A percentile compares a stretch with the other conserved stretches of the same genome.
phyloP scores from a whole-genome alignment of 2,113 vertebrate genomes.

The Strix aluco region DNA sequence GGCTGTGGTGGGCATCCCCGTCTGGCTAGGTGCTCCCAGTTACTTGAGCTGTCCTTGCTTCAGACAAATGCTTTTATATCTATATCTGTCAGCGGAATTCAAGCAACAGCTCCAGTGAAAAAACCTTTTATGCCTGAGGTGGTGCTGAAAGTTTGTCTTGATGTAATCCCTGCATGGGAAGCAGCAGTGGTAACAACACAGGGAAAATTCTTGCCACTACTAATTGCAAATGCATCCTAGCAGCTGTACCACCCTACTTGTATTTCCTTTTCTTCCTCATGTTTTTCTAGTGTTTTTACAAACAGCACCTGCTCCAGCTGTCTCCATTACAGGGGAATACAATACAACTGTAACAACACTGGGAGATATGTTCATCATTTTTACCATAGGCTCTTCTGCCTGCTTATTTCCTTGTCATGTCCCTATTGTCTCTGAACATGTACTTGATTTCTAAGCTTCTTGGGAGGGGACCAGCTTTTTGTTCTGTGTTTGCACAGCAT shows the following conservation, averaged over 20 bases:
- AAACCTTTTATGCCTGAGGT: not conserved
- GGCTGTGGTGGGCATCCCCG: not conserved
- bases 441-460: not conserved
- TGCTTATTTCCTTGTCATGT: slow-evolving; percentile 50
- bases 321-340: not conserved
- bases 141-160: not conserved
- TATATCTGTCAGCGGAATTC: not conserved
- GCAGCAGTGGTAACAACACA: not conserved
- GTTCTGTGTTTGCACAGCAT: slow-evolving; percentile 1
- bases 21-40: not conserved
- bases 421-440: slow-evolving; percentile 10
- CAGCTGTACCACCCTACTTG: not conserved
- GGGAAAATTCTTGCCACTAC: not conserved
- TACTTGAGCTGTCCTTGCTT: not conserved
- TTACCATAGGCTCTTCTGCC: not conserved
- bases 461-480: not conserved
- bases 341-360: slow-evolving; percentile 18
- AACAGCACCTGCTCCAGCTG: slow-evolving; percentile 11
- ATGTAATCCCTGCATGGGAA: not conserved
- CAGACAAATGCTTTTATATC: not conserved
- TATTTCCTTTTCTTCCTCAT: not conserved
- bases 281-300: slow-evolving; percentile 23
- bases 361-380: not conserved
- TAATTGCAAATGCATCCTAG: slow-evolving; percentile 1
- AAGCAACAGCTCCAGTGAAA: not conserved